phyloP scores from a whole-genome alignment of 2,797 vertebrate species.

The Oryzias sinensis region DNA sequence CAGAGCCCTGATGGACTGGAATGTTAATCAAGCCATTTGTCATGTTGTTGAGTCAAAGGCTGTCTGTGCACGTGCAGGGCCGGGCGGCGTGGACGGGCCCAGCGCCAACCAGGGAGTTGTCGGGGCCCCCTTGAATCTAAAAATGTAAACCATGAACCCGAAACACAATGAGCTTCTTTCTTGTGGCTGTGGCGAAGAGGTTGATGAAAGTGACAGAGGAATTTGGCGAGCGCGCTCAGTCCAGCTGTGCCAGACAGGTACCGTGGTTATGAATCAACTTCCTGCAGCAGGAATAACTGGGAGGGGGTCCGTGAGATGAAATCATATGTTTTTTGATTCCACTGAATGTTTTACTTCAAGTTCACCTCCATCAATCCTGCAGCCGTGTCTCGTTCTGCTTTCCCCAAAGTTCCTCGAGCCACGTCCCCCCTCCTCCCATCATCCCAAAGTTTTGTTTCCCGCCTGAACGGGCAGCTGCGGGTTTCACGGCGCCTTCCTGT shows the following conservation, averaged over 20 bases:
- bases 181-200: constrained; percentile 18
- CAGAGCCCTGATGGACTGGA: constrained; percentile 48
- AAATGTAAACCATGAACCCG: constrained; percentile 45
- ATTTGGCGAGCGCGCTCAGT: constrained; percentile 10
- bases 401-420: not conserved
- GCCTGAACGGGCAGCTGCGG: too few species aligned
- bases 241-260: constrained; percentile 23
- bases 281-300: constrained; percentile 5
- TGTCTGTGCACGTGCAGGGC: constrained; percentile 21
- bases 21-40: constrained; percentile 72
- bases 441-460: constrained; percentile 11
- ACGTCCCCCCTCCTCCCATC: not conserved
- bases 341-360: constrained; percentile 10
- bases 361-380: constrained; percentile 1
- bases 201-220: constrained; percentile 31
- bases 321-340: constrained; percentile 11
- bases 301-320: constrained; percentile 8
- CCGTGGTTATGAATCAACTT: constrained; percentile 28
- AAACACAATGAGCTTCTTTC: constrained; percentile 37
- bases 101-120: not conserved
- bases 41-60: constrained; percentile 56
- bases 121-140: constrained; percentile 5
- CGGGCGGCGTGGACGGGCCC: constrained; percentile 48
- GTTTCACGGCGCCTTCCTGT: constrained; percentile 4
- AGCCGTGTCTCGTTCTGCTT: not conserved